Evolutionary conservation across 2,113 vertebrate species (phyloP), one percentile per base, ranked within the genome.

Genomic region (Heterotilapia buettikoferi): DNA sequence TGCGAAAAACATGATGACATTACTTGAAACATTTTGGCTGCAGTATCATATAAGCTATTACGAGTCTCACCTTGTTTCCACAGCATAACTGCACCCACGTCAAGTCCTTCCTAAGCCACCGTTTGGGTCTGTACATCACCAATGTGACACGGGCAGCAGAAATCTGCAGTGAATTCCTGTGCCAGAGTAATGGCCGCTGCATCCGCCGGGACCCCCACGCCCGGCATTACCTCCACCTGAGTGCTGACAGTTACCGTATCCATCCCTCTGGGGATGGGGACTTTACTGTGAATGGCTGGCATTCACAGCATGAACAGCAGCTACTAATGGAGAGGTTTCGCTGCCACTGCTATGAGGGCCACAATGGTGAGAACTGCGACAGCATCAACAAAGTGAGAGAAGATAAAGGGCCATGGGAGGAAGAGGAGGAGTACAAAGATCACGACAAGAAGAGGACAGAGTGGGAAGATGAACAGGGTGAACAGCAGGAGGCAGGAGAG

Each of bases 341-440:
- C 54, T 98, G 97, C 83, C 97, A 97, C 82, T 97, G 97, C 88
- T 98, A 97, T 38, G 94, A 96, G 89, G 96, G 95, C 6, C 97
- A 97, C 18, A 56, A 92, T 73, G 97, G 97, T 43, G 84, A 96
- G 24, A 80, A 7, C 43, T 97, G 97, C 19, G 92, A 96, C 91
- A 94, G 93, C 86, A 85, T 93, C 33, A 95, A 96, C 83, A 61
- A 89, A 33, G 90, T 95, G 45, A 91, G 18, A 54, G 93, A 93
- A 91, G 92, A 94, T 4, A 92, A 92, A 5, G 82, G 19, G 56
- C 83, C 63, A 1, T 47, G 91, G 63, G 66, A 57, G 43, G 80
- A 86, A 4, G 82, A 63, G 14, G 80, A 90, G n/a, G 54, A 89
- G 6, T 76, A 91, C 0, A 1, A 76, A 18, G 90, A 95, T 40